Percentiles rank a stretch among this genome's conserved stretches.
These are phyloP conservation scores for Lagorchestes hirsutus DNA, from an alignment of 2,797 vertebrate species.

Conservation along the genomic window DNA sequence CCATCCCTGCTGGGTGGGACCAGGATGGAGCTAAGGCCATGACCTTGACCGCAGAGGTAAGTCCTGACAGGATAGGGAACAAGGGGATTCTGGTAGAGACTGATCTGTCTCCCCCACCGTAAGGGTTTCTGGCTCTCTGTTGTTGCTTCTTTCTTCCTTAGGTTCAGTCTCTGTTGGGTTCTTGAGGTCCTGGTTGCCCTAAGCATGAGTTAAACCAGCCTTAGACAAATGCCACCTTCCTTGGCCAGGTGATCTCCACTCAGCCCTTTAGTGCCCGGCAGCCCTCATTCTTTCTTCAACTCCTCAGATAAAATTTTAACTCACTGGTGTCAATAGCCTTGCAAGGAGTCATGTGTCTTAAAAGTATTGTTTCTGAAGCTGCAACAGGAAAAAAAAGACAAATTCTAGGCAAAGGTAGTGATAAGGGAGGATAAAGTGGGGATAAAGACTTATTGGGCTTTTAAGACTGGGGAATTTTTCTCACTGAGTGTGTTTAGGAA, in stretches of 20 bases:
- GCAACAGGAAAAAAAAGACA: background rate
- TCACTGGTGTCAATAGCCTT: background rate
- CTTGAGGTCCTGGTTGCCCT: conserved; percentile 42
- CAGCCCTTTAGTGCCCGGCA: background rate
- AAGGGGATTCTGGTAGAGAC: fast-evolving
- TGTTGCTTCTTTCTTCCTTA: background rate
- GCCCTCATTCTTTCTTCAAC: background rate
- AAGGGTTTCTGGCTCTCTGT: background rate
- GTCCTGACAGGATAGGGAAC: background rate
- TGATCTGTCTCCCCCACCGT: background rate
- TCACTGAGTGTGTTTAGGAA: background rate
- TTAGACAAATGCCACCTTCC: background rate
- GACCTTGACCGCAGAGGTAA: conserved; percentile 71
- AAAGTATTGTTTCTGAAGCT: background rate
- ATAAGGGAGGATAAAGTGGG: background rate
- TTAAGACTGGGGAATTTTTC: background rate
- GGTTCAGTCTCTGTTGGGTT: background rate
- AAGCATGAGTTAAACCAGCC: background rate
- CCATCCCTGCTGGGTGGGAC: background rate
- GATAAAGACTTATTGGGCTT: background rate
- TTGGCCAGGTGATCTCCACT: background rate
- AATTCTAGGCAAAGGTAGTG: background rate
- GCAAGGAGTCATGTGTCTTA: background rate
- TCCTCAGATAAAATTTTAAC: background rate
- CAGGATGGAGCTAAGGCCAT: conserved; percentile 41